phyloP scores from a whole-genome alignment of 23 tunicate genomes.

The Ciona savignyi region DNA sequence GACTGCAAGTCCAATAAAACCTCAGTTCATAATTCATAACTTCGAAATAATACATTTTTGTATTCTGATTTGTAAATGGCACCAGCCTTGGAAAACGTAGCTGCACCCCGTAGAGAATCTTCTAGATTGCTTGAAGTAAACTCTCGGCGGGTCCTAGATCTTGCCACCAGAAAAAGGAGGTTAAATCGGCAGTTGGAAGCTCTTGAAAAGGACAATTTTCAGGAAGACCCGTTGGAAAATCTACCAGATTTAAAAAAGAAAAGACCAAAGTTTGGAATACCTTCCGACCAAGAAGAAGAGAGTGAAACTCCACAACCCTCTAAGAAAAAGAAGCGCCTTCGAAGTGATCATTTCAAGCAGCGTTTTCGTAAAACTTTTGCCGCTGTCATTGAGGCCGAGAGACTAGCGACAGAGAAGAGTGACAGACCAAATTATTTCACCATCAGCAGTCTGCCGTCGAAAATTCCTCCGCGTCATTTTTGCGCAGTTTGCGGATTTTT shows the following conservation, averaged over 20 bases:
- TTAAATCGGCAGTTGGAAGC: slow-evolving; percentile 70
- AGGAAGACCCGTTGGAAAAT: slow-evolving; percentile 70
- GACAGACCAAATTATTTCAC: slow-evolving; percentile 60
- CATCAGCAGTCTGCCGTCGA: slow-evolving; percentile 52
- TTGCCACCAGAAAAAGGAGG: slow-evolving; percentile 65
- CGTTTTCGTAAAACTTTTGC: slow-evolving; percentile 89
- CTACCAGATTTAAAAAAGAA: slow-evolving; percentile 60
- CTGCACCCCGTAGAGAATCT: slow-evolving; percentile 56
- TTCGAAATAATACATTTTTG: not conserved
- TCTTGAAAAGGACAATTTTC: slow-evolving; percentile 83
- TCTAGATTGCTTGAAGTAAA: slow-evolving; percentile 56
- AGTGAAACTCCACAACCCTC: slow-evolving; percentile 33
- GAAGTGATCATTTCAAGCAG: slow-evolving; percentile 92
- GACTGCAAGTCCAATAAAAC: no score
- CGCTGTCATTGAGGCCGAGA: slow-evolving; percentile 75
- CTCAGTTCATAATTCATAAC: no score
- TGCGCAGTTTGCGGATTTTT: slow-evolving; percentile 83
- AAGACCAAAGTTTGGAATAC: slow-evolving; percentile 82
- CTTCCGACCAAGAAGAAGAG: slow-evolving; percentile 69
- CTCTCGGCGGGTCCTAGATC: slow-evolving; percentile 58
- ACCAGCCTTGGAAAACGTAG: slow-evolving; percentile 7
- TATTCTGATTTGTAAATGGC: slow-evolving; percentile 1
- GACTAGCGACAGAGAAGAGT: slow-evolving; percentile 44
- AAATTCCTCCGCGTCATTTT: slow-evolving; percentile 65
- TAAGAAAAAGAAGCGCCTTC: slow-evolving; percentile 68